Evolutionary conservation across 2,888 invertebrate species (phyloP), one percentile per base, ranked within the genome.

Genomic region (Ormia ochracea): DNA sequence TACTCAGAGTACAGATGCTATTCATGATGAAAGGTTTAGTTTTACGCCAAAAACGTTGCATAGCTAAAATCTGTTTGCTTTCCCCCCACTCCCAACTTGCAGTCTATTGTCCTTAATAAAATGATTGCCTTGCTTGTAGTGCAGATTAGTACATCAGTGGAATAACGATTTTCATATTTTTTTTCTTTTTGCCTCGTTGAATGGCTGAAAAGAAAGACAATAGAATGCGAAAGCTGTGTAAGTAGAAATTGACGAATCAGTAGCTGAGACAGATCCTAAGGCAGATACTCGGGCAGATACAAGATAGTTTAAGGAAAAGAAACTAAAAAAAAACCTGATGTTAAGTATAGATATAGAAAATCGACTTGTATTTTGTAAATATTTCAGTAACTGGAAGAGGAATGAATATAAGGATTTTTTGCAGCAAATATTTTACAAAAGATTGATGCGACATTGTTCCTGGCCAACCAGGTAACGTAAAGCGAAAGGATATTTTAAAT

Each of bases 331-430:
- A 19, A 56, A 65, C 28, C 3, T 28, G 74, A 54, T 70, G 43
- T 75, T 70, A 70, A 70, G 74, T 70, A 65, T 52, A 79, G 79
- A 79, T 79, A n/a, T n/a, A n/a, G 59, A 69, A 74, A 79, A 59
- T 63, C 23, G 38, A 28, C 54, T 69, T 56, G 23, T 54, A 59
- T 58, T 63, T 69, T 65, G 23, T 63, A 63, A 76, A 69, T 48
- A 56, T n/a, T 69, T 76, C 63, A 38, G 19, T 69, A 61, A 48
- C 63, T 76, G 61, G 36, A 45, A 14, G 23, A 19, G 26, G 19
- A 50, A n/a, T n/a, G n/a, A n/a, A 59, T 33, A 36, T n/a, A 59
- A 26, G 9, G 31, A 65, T 56, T 74, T 50, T 17, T 50, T 12
- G 48, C 65, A 45, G 65, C 48, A 48, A 58, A 56, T 26, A 65